Percentiles rank a stretch among this genome's conserved stretches.
Evolutionary conservation across 2,888 invertebrate genomes (phyloP).

Genomic region (Meghimatium bilineatum): DNA sequence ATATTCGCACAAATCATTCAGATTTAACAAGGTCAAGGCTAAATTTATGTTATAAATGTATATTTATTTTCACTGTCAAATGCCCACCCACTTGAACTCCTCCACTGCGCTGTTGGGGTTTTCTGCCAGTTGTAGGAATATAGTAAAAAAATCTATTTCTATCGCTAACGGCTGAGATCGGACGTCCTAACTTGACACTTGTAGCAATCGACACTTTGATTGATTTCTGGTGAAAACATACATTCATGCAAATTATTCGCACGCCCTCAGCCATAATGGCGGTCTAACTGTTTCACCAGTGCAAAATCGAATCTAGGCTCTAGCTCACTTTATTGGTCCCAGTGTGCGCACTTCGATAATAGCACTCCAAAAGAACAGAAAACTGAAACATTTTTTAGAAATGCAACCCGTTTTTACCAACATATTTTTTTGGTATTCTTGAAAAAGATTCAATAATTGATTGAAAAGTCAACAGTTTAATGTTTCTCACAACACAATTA

Average conservation of each 20-base stretch:
- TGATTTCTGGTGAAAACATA: neutral
- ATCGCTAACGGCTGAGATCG: neutral
- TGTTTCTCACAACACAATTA: neutral
- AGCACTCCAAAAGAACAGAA: neutral
- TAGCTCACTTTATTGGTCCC: neutral
- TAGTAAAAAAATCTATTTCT: neutral
- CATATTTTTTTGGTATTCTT: neutral
- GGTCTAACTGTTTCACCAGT: neutral
- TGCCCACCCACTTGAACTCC: too few species aligned
- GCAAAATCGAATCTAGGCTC: neutral
- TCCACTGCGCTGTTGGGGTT: too few species aligned
- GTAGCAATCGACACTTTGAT: neutral
- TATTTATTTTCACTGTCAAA: too few species aligned
- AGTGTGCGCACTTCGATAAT: neutral
- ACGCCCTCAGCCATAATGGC: slow-evolving; percentile 15
- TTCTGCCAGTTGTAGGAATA: neutral
- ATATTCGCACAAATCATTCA: too few species aligned
- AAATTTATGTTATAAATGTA: too few species aligned
- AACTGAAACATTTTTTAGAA: neutral
- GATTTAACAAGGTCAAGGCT: too few species aligned
- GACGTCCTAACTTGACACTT: neutral
- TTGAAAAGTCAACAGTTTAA: neutral
- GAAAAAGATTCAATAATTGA: neutral
- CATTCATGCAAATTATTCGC: slow-evolving; percentile 9
- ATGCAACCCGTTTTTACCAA: neutral